These are phyloP conservation scores for Protosalanx chinensis DNA, from an alignment of 2,797 vertebrate species.

Conservation along the genomic window DNA sequence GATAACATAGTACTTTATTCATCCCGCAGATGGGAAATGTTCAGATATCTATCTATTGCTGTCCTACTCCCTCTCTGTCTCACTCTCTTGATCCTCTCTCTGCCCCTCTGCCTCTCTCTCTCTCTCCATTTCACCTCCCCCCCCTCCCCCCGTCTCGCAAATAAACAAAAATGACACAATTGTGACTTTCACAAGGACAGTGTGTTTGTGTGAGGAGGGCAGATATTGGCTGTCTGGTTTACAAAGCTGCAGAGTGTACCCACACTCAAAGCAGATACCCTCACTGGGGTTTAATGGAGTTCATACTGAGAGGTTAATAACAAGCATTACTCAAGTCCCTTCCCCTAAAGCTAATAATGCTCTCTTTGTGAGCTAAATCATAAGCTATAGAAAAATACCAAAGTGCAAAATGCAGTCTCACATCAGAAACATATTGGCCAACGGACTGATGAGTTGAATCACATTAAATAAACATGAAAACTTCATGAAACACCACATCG, in stretches of 20 bases:
- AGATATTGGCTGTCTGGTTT: background rate
- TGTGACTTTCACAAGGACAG: conserved; percentile 1
- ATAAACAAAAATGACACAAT: background rate
- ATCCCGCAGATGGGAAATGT: too few relatives aligned
- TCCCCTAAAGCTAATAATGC: background rate
- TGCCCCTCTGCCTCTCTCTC: too few relatives aligned
- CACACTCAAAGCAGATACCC: background rate
- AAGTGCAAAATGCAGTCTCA: too few relatives aligned
- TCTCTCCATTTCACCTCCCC: background rate
- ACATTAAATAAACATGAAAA: too few relatives aligned
- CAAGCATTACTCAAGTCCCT: background rate
- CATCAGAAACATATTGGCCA: too few relatives aligned
- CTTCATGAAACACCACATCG: too few relatives aligned
- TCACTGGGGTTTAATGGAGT: background rate
- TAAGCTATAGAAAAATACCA: background rate
- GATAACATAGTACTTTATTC: too few relatives aligned
- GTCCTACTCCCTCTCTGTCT: background rate
- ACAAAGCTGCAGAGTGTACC: background rate
- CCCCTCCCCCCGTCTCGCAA: background rate
- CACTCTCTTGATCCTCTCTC: too few relatives aligned
- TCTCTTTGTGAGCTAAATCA: background rate
- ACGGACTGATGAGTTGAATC: too few relatives aligned
- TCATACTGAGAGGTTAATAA: background rate
- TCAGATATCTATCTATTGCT: too few relatives aligned
- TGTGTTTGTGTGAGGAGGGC: background rate